Percentiles rank a stretch among this genome's conserved stretches.
Conservation (phyloP, 2,888 invertebrate species). For the Brenthis daphne region DNA sequence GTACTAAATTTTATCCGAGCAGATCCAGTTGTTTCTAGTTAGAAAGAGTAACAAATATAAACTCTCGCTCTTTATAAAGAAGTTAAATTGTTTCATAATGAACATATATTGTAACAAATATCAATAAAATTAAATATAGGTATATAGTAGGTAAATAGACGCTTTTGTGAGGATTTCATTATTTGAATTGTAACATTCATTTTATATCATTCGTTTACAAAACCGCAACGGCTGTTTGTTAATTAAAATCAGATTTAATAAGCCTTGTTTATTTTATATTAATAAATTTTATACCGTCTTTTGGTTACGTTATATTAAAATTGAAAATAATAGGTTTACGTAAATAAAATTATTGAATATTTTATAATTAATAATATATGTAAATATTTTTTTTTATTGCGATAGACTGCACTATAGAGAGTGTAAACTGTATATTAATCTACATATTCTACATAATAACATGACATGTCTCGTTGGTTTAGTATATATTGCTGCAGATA, state of each 20-base stretch:
- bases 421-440: no score
- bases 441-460: no score
- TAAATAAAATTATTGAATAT: constrained; percentile 13
- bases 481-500: no score
- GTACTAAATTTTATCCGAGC: no score
- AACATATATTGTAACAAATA: no score
- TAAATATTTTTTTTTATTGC: no score
- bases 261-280: constrained; percentile 33
- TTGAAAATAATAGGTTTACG: constrained; percentile 8
- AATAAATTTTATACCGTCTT: constrained; percentile 27
- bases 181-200: constrained; percentile 22
- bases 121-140: background rate
- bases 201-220: constrained; percentile 6
- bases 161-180: constrained; percentile 11
- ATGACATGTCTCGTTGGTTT: no score
- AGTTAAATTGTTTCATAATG: no score
- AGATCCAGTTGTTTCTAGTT: no score
- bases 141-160: background rate
- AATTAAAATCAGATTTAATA: constrained; percentile 37
- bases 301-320: constrained; percentile 27
- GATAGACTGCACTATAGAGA: no score
- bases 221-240: constrained; percentile 32
- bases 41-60: no score
- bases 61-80: no score
- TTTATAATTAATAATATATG: background rate